These are phyloP conservation scores for Leuctra nigra DNA, from an alignment of 2,888 invertebrate species.

Conservation along the genomic window DNA sequence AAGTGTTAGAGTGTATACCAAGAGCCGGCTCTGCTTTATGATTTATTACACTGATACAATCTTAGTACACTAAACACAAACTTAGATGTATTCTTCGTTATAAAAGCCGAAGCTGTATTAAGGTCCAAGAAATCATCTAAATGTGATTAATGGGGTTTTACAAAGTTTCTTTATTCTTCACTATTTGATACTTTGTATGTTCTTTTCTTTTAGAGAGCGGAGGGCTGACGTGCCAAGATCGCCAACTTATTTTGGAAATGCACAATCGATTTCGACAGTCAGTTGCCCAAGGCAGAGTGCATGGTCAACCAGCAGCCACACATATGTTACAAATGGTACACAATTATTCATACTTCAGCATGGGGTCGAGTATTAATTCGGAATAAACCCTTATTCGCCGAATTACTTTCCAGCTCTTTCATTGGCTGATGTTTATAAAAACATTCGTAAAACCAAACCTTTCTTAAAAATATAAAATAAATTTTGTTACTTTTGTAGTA, in stretches of 20 bases:
- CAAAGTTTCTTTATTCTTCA: not conserved
- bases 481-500: not conserved
- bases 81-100: no score
- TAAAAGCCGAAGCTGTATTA: no score
- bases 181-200: no score
- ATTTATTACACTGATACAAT: no score
- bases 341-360: not conserved
- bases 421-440: no score
- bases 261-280: slow-evolving; percentile 75
- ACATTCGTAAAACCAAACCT: not conserved
- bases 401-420: not conserved
- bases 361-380: not conserved
- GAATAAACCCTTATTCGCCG: not conserved
- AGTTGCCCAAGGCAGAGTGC: slow-evolving; percentile 70
- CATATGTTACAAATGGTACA: slow-evolving; percentile 76
- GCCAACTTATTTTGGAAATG: slow-evolving; percentile 66
- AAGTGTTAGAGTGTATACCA: no score
- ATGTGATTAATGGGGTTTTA: slow-evolving; percentile 9
- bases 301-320: slow-evolving; percentile 67
- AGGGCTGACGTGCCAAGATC: slow-evolving; percentile 64
- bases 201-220: slow-evolving; percentile 50
- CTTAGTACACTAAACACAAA: no score
- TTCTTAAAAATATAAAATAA: not conserved
- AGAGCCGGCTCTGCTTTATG: no score
- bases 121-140: slow-evolving; percentile 7